Evolutionary conservation across 2,113 vertebrate species (phyloP), one percentile per base, ranked within the genome.

Genomic region (Indicator maculatus): DNA sequence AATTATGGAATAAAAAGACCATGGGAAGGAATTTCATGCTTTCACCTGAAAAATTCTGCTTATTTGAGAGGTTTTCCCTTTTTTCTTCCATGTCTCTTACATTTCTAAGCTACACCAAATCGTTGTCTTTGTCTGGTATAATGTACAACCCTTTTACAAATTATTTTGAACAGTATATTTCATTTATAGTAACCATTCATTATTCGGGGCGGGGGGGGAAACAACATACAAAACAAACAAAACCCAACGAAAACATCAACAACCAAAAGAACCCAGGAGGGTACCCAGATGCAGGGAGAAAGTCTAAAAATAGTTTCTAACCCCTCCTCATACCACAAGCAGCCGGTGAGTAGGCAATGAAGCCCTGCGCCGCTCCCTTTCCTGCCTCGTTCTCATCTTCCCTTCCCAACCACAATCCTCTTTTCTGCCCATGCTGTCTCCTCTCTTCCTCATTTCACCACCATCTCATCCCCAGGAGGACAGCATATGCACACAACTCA

Each of bases 401-500:
- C 23, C 17, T 83, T 61, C 71, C 36, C 69, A 71, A 12, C 1
- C 0, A 6, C 1, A 13, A 11, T 73, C 33, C 23, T 41, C 19
- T 1, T 70, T 70, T 78, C 85, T 70, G 27, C 27, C 60, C 21
- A 27, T 56, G 2, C 50, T 59, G 44, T 61, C 36, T 59, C 19
- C 0, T 63, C 24, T 76, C 81, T 67, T 56, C 6, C 30, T 19
- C 11, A 31, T 36, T 44, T 45, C 55, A 6, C 55, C 39, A 20
- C 16, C 74, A 2, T 20, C 72, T 16, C 27, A 28, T 21, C 53
- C 65, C 58, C 23, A 5, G 44, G 13, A 59, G 26, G 61, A n/a
- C 0, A 18, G 28, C 0, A 7, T 3, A 5, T n/a, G 8, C 5
- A 8, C 0, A 0, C 13, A 1, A 27, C 18, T 39, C 45, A 4